A percentile compares a stretch with the other conserved stretches of the same genome.
phyloP scores from a whole-genome alignment of 2,888 invertebrate species.

The Lithodes maja region DNA sequence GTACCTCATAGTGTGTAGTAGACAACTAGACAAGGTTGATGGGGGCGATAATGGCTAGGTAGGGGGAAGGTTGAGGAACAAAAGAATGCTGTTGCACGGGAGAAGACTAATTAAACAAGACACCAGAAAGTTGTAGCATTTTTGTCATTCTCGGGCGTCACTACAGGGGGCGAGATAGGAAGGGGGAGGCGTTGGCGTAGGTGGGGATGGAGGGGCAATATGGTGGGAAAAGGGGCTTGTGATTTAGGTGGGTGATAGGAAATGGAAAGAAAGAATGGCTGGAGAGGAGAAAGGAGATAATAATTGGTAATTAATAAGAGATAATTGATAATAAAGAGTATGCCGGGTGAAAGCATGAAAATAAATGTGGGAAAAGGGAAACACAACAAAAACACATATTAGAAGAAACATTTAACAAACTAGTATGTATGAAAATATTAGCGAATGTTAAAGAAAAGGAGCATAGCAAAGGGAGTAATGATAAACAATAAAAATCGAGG shows the following conservation, averaged over 20 bases:
- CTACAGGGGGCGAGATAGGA: not conserved
- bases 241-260: not conserved
- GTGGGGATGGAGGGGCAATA: not conserved
- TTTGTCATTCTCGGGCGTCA: constrained; percentile 11
- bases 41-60: no score
- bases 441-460: no score
- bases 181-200: not conserved
- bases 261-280: not conserved
- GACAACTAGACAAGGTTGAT: not conserved
- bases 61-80: not conserved
- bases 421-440: no score
- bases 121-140: constrained; percentile 10
- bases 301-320: no score
- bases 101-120: not conserved
- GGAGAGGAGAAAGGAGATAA: not conserved
- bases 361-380: not conserved
- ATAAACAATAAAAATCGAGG: no score
- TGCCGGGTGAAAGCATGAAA: not conserved
- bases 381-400: no score
- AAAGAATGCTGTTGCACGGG: not conserved
- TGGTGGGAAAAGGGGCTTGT: not conserved
- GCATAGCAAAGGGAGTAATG: no score
- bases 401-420: no score
- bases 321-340: not conserved
- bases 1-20: not conserved